Evolutionary conservation across 2,113 vertebrate genomes (phyloP), one percentile per base, ranked within the genome.

Genomic region (Baryphthengus martii): DNA sequence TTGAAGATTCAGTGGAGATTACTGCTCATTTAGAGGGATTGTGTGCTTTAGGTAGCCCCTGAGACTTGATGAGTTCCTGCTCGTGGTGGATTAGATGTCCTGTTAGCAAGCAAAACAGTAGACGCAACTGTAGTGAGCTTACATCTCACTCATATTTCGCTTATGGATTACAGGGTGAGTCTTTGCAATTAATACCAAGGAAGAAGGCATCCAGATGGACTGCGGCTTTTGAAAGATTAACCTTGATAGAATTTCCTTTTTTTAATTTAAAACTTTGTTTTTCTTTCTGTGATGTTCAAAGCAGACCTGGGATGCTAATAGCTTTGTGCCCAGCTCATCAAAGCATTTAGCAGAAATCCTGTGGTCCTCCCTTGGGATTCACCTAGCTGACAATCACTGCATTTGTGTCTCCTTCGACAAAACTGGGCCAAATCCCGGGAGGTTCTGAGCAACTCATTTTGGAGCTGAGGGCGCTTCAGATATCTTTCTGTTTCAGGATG

Each of bases 11-110:
- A 7, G 20, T 7, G 1, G 63, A 78, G 74, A 97, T 97, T 93
- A 94, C 75, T 80, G 61, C 78, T 85, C 88, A 89, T 91, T 97
- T 94, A 96, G 90, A 95, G 50, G 71, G 81, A 92, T 80, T 93
- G 75, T 77, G 62, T 90, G 81, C 52, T 90, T 82, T 70, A 91
- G 76, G 68, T 53, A 23, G 39, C 31, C 62, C 56, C 74, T 67
- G 35, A 81, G 79, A 35, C 71, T 70, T 70, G 55, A 31, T 31
- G 72, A 47, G 72, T 66, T 94, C 65, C 25, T 78, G 49, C 53
- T 96, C n/a, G 2, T 68, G 71, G n/a, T 81, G 85, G 75, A 93
- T 95, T 92, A 81, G 79, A 93, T 83, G 40, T 4, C 62, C 59
- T 90, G 91, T 70, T 84, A 96, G 85, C 62, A 94, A 42, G 78